phyloP scores from a whole-genome alignment of 2,113 vertebrate genomes.

The Otocyon megalotis region DNA sequence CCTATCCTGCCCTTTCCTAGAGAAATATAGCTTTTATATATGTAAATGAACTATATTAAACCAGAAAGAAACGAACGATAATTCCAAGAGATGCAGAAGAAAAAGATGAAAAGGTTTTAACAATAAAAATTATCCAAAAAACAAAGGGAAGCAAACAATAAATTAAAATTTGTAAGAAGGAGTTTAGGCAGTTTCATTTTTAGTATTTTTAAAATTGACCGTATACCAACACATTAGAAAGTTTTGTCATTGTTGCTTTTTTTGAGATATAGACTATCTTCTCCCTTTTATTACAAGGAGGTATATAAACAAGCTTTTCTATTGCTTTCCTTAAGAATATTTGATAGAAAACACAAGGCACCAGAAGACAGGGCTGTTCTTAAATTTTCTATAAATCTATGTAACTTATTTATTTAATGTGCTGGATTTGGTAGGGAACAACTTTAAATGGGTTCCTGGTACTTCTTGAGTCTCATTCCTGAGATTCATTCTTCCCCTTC shows the following conservation, averaged over 20 bases:
- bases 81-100: neutral
- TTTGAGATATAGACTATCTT: neutral
- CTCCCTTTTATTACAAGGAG: neutral
- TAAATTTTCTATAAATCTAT: neutral
- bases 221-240: neutral
- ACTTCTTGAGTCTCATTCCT: neutral
- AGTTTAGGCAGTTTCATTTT: neutral
- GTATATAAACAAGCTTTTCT: neutral
- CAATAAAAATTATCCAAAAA: neutral
- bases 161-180: neutral
- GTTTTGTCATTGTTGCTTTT: neutral
- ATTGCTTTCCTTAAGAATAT: neutral
- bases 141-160: neutral
- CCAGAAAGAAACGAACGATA: neutral
- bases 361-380: neutral
- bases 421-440: neutral
- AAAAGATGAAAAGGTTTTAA: neutral
- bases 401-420: neutral
- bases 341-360: neutral
- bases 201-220: neutral
- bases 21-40: neutral
- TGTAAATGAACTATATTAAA: neutral
- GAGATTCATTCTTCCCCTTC: neutral
- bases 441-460: neutral
- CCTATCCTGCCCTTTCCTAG: neutral